A percentile compares a stretch with the other conserved stretches of the same genome.
These are phyloP conservation scores for Altica lythri DNA, from an alignment of 2,888 invertebrate genomes.

Conservation along the genomic window DNA sequence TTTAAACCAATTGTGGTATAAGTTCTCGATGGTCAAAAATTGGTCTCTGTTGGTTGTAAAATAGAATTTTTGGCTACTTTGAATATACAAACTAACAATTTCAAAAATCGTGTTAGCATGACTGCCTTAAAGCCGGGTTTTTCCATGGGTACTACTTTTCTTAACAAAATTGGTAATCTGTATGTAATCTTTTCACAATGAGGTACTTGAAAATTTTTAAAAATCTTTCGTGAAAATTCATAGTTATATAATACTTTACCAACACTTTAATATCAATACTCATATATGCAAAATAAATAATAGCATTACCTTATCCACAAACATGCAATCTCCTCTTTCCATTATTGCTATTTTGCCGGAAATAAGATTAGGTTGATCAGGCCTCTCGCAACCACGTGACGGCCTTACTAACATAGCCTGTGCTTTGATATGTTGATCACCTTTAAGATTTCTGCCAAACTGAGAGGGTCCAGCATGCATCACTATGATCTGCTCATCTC, in stretches of 20 bases:
- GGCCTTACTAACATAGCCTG: constrained; percentile 71
- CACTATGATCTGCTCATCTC: constrained; percentile 46
- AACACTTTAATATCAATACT: neutral
- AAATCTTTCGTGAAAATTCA: neutral
- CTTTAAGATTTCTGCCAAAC: constrained; percentile 79
- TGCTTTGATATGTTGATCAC: constrained; percentile 68
- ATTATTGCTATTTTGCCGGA: constrained; percentile 81
- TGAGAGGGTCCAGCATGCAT: constrained; percentile 87
- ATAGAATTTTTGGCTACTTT: too few relatives aligned
- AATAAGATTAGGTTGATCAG: constrained; percentile 65
- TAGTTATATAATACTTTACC: neutral
- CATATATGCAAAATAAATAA: neutral
- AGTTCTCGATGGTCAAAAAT: too few relatives aligned
- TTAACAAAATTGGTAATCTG: too few relatives aligned
- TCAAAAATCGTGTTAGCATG: too few relatives aligned
- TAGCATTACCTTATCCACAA: constrained; percentile 79
- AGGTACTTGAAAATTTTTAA: too few relatives aligned
- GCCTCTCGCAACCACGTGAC: constrained; percentile 66
- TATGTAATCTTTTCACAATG: too few relatives aligned
- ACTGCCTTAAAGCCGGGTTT: too few relatives aligned
- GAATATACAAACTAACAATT: too few relatives aligned
- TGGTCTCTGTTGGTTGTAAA: too few relatives aligned
- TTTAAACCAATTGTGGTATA: too few relatives aligned
- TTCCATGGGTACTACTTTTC: too few relatives aligned
- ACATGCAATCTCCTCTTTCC: constrained; percentile 92